phyloP scores from a whole-genome alignment of 2,113 vertebrate species.

The Acrocephalus kingi region DNA sequence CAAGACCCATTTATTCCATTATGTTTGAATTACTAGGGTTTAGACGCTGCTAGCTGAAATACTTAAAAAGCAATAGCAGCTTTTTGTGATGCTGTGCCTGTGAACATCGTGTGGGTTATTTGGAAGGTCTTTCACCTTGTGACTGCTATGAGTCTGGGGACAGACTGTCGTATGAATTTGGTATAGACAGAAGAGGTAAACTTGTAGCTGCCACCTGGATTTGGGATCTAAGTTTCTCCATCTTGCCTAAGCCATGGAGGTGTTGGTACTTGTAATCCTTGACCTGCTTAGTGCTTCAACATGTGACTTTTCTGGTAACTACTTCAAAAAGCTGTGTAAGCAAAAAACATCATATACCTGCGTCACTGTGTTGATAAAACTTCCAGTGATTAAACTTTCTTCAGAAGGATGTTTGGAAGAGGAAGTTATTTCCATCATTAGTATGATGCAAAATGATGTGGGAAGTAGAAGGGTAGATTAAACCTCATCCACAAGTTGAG shows the following conservation, averaged over 20 bases:
- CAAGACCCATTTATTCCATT: background rate
- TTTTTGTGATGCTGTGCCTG: background rate
- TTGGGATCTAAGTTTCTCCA: background rate
- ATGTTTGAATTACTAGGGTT: background rate
- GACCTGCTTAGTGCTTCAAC: background rate
- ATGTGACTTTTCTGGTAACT: background rate
- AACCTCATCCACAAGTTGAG: background rate
- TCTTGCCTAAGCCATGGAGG: background rate
- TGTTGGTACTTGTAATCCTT: background rate
- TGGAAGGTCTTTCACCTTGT: background rate
- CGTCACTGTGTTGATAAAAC: background rate
- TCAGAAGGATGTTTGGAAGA: background rate
- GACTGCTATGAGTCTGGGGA: background rate
- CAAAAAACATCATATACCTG: background rate
- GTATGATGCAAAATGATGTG: background rate
- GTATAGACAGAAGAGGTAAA: background rate
- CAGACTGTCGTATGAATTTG: background rate
- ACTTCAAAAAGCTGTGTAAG: background rate
- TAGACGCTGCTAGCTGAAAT: background rate
- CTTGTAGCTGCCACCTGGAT: background rate
- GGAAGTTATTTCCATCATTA: background rate
- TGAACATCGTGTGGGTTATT: background rate
- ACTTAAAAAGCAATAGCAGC: background rate
- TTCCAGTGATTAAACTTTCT: background rate
- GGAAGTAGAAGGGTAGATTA: background rate